Evolutionary conservation across 2,888 invertebrate genomes (phyloP).

Genomic region (Agonopterix heracliana): DNA sequence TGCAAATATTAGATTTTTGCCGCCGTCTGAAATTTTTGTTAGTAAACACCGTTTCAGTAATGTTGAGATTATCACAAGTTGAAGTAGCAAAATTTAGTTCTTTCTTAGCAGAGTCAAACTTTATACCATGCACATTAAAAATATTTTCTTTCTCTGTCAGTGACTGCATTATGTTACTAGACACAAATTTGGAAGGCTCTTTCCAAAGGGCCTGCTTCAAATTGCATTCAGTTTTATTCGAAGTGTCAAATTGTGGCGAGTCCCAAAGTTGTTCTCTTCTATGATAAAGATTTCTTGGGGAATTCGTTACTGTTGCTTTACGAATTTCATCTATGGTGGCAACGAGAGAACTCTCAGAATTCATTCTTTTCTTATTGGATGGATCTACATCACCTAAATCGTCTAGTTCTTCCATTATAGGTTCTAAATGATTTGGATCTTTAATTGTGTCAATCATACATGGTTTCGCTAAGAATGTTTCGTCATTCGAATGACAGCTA

Average conservation of each 20-base stretch:
- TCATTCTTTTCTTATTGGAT: conserved; percentile 55
- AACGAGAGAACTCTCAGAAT: conserved; percentile 76
- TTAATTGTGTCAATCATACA: conserved; percentile 69
- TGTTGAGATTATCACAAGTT: conserved; percentile 26
- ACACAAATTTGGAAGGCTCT: conserved; percentile 61
- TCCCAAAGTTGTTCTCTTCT: conserved; percentile 71
- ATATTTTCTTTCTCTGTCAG: conserved; percentile 61
- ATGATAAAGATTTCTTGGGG: conserved; percentile 74
- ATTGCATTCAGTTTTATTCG: conserved; percentile 48
- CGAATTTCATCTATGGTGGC: conserved; percentile 80
- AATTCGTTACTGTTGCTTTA: conserved; percentile 73
- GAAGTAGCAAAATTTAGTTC: conserved; percentile 29
- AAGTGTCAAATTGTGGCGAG: conserved; percentile 49
- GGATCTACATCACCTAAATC: conserved; percentile 66
- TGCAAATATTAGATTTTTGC: conserved; percentile 35
- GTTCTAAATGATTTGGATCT: conserved; percentile 72
- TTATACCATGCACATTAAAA: conserved; percentile 38
- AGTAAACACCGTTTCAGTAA: too few species aligned
- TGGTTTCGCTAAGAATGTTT: conserved; percentile 74
- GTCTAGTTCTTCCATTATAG: conserved; percentile 75
- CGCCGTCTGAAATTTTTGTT: conserved; percentile 33
- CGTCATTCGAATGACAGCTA: conserved; percentile 63
- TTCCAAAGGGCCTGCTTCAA: conserved; percentile 66
- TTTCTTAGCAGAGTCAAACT: conserved; percentile 41
- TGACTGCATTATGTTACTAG: conserved; percentile 62